phyloP scores from a whole-genome alignment of 2,888 invertebrate genomes.

The Noctua fimbriata region DNA sequence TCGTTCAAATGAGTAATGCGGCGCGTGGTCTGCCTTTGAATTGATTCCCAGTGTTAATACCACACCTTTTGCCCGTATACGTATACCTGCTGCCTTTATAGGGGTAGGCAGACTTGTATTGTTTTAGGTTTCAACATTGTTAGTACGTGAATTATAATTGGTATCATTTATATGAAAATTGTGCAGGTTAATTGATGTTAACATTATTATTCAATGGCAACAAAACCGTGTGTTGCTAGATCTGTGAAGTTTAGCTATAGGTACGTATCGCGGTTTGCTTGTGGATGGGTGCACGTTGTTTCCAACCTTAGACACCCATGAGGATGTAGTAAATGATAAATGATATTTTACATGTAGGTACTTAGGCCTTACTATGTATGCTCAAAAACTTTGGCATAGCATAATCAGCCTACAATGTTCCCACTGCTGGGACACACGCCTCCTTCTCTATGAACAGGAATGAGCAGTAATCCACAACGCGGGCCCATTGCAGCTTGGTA shows the following conservation, averaged over 20 bases:
- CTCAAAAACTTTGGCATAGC: not conserved
- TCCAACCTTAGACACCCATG: not conserved
- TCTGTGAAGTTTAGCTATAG: too few relatives aligned
- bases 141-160: not conserved
- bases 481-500: not conserved
- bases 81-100: conserved; percentile 15
- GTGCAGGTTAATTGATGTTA: not conserved
- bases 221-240: not conserved
- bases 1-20: conserved; percentile 79
- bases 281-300: not conserved
- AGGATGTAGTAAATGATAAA: not conserved
- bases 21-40: conserved; percentile 76
- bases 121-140: conserved; percentile 1
- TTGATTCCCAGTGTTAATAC: conserved; percentile 66
- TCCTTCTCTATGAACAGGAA: not conserved
- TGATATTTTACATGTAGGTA: not conserved
- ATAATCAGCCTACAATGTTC: not conserved
- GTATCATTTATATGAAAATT: not conserved
- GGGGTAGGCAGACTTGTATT: conserved; percentile 24
- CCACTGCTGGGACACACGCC: not conserved
- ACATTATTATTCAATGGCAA: too few relatives aligned
- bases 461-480: not conserved
- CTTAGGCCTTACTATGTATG: not conserved
- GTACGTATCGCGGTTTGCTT: not conserved
- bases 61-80: conserved; percentile 60